Percentiles rank a stretch among this genome's conserved stretches.
Evolutionary conservation across 1,140 invertebrate species (phyloP).

Genomic region (Hydropsyche tenuis): DNA sequence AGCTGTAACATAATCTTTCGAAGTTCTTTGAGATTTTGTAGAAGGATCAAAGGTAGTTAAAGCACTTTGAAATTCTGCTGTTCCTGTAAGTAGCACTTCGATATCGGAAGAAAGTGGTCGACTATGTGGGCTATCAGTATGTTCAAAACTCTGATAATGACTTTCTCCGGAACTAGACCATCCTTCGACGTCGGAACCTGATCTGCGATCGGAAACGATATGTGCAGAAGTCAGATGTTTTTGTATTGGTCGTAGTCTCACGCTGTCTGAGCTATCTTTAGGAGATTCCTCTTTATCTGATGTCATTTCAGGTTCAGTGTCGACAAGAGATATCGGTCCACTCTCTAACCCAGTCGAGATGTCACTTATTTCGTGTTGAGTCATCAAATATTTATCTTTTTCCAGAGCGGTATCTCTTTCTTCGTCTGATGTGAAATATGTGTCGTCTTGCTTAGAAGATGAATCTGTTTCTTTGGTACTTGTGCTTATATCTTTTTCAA

Average conservation of each 20-base stretch:
- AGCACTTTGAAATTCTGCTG: constrained; percentile 90
- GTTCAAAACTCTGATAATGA: constrained; percentile 87
- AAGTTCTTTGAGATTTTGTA: constrained; percentile 70
- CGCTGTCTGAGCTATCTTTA: constrained; percentile 57
- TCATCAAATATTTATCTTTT: constrained; percentile 54
- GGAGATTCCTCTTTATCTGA: constrained; percentile 60
- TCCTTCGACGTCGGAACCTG: constrained; percentile 72
- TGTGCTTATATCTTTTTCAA: constrained; percentile 43
- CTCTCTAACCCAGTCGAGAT: constrained; percentile 61
- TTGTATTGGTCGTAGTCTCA: constrained; percentile 59
- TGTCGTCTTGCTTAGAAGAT: constrained; percentile 42
- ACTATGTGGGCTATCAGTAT: constrained; percentile 73
- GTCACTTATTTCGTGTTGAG: constrained; percentile 56
- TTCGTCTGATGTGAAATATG: constrained; percentile 54
- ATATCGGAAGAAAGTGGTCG: constrained; percentile 87
- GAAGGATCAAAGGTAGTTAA: constrained; percentile 79
- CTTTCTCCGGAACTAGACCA: constrained; percentile 90
- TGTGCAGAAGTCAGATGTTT: constrained; percentile 64
- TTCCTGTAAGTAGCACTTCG: constrained; percentile 73
- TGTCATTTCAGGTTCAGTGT: constrained; percentile 60
- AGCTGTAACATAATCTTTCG: constrained; percentile 85
- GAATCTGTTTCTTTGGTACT: constrained; percentile 44
- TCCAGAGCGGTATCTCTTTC: constrained; percentile 59
- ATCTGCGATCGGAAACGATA: constrained; percentile 66
- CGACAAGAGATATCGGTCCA: constrained; percentile 61